Conservation (phyloP, 2,113 vertebrate genomes). For the Narcine bancroftii region DNA sequence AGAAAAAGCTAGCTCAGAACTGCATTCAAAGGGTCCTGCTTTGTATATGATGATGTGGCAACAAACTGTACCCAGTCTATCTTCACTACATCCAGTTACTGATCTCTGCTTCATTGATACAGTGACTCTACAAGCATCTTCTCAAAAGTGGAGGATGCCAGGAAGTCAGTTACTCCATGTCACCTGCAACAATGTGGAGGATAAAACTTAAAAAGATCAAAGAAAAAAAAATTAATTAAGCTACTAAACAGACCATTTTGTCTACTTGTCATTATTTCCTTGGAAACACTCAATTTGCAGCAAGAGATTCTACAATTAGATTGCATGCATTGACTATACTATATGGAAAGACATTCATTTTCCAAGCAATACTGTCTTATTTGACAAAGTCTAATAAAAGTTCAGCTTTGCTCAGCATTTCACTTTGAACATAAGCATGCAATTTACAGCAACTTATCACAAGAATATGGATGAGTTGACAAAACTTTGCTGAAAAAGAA, state of each 20-base stretch:
- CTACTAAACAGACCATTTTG: not conserved
- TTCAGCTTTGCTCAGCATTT: not conserved
- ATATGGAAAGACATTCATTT: not conserved
- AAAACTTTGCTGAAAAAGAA: not conserved
- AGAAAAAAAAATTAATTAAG: not conserved
- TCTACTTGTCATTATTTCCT: not conserved
- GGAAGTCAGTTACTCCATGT: not conserved
- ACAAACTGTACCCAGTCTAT: not conserved
- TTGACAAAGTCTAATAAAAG: not conserved
- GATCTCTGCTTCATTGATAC: not conserved
- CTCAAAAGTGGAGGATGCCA: not conserved
- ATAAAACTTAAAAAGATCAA: not conserved
- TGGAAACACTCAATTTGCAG: not conserved
- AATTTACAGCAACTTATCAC: not conserved
- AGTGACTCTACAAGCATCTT: not conserved
- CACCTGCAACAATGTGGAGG: not conserved
- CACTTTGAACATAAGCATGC: conserved; percentile 27
- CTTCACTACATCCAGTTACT: not conserved
- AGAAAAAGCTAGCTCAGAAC: not conserved
- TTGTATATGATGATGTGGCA: not conserved
- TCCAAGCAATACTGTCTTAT: not conserved
- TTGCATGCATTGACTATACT: not conserved
- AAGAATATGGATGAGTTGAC: conserved; percentile 14
- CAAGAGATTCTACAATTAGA: conserved; percentile 3
- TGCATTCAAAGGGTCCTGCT: not conserved